A percentile compares a stretch with the other conserved stretches of the same genome.
These are phyloP conservation scores for Polyommatus icarus DNA, from an alignment of 2,888 invertebrate species.

Conservation along the genomic window DNA sequence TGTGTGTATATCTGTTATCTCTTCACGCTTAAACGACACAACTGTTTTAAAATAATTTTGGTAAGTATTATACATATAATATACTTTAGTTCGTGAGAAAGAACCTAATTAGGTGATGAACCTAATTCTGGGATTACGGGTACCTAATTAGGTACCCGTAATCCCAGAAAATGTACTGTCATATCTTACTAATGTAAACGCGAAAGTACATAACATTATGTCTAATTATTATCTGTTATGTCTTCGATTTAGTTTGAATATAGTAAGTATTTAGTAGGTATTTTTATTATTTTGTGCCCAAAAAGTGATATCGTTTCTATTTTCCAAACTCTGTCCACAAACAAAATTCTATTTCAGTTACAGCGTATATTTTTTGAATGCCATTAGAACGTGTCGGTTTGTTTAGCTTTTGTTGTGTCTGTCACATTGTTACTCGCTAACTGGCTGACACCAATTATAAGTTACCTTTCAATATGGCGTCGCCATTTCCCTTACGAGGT, in stretches of 20 bases:
- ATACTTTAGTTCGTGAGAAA: not conserved
- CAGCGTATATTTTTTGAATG: not conserved
- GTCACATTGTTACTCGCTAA: conserved; percentile 42
- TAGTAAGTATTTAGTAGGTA: not conserved
- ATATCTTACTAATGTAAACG: too few relatives aligned
- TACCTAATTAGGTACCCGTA: too few relatives aligned
- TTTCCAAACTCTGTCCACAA: not conserved
- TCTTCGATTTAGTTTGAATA: too few relatives aligned
- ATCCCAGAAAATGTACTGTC: too few relatives aligned
- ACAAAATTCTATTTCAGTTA: not conserved
- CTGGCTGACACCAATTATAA: conserved; percentile 60
- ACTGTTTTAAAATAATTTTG: too few relatives aligned
- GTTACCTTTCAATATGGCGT: conserved; percentile 47
- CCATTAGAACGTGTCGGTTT: conserved; percentile 18
- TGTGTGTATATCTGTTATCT: too few relatives aligned
- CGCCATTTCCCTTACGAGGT: conserved; percentile 45
- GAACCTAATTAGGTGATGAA: too few relatives aligned
- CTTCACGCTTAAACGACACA: too few relatives aligned
- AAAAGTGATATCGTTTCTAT: not conserved
- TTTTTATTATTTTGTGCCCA: not conserved
- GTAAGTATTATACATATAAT: not conserved
- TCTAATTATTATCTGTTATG: too few relatives aligned
- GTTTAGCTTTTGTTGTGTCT: conserved; percentile 38
- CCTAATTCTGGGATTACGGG: too few relatives aligned
- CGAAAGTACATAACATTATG: too few relatives aligned